Evolutionary conservation across 1,140 invertebrate species (phyloP), one percentile per base, ranked within the genome.

Genomic region (Drosophila ananassae): DNA sequence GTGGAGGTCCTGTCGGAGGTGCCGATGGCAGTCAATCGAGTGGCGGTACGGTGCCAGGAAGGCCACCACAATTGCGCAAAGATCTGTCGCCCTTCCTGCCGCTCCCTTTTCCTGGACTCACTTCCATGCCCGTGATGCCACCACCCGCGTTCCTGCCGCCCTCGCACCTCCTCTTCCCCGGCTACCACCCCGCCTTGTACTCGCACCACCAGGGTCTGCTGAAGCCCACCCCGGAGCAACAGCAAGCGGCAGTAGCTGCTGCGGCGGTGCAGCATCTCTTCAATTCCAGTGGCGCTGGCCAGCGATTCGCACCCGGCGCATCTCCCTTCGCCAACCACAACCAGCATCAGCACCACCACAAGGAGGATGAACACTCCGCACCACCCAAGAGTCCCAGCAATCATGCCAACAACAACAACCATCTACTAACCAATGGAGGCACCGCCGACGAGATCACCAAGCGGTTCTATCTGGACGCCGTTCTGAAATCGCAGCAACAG

Each of bases 391-490:
- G 71, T 67, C 74, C 79, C 32, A 78, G 44, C 68, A 67, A n/a
- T 25, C 67, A 73, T 37, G 54, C 69, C 51, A 79, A 73, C 72
- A 92, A 77, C 21, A 90, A 90, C 39, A 89, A 80, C 24, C 80
- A 89, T 24, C 46, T 78, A 4, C 51, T 91, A 76, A 87, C 64
- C 55, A 92, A 91, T 47, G 90, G 89, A 60, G 77, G 77, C 22
- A 58, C 77, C 2, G 91, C 94, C 0, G 94, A 95, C 58, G 93
- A 93, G 5, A 94, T 94, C 55, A 93, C 94, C 8, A 96, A 96
- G 67, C 92, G 95, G 44, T 95, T 95, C 83, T 95, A 95, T 80
- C 92, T 96, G 63, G 95, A 96, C 73, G 95, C 94, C 3, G 94
- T 96, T 22, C 90, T 96, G 12, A 95, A 96, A 72, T 95, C 94